Evolutionary conservation across 2,888 invertebrate species (phyloP).

Genomic region (Formica aserva): DNA sequence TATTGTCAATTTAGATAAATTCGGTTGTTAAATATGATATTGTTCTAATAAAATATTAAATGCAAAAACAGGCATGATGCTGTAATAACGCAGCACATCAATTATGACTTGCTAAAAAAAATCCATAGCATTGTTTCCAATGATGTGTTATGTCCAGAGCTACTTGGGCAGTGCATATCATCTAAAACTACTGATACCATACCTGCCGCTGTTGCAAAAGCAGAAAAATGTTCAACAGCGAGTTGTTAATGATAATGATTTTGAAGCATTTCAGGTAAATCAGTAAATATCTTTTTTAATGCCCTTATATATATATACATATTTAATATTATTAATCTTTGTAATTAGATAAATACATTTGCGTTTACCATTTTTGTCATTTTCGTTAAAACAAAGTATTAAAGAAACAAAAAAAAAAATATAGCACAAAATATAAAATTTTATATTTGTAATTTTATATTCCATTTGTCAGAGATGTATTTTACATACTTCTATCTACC

Average conservation of each 20-base stretch:
- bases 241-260: slow-evolving; percentile 57
- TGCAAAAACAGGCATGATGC: slow-evolving; percentile 92
- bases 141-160: slow-evolving; percentile 90
- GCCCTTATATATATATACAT: slow-evolving; percentile 51
- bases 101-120: slow-evolving; percentile 95
- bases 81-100: slow-evolving; percentile 94
- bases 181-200: slow-evolving; percentile 95
- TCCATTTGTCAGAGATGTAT: slow-evolving; percentile 26
- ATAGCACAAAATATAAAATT: slow-evolving; percentile 36
- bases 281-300: slow-evolving; percentile 49
- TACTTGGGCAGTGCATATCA: slow-evolving; percentile 91
- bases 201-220: slow-evolving; percentile 91
- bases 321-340: slow-evolving; percentile 46
- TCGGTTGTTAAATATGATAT: slow-evolving; percentile 26
- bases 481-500: slow-evolving; percentile 24
- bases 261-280: slow-evolving; percentile 51
- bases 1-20: background rate
- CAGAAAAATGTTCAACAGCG: slow-evolving; percentile 79
- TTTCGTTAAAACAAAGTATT: background rate
- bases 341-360: slow-evolving; percentile 39
- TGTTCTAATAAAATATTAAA: slow-evolving; percentile 65
- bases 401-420: slow-evolving; percentile 4
- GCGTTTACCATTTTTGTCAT: slow-evolving; percentile 27
- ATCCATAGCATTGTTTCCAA: slow-evolving; percentile 92
- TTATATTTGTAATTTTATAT: slow-evolving; percentile 48